phyloP scores from a whole-genome alignment of 2,113 vertebrate species.

The Lagopus leucura region DNA sequence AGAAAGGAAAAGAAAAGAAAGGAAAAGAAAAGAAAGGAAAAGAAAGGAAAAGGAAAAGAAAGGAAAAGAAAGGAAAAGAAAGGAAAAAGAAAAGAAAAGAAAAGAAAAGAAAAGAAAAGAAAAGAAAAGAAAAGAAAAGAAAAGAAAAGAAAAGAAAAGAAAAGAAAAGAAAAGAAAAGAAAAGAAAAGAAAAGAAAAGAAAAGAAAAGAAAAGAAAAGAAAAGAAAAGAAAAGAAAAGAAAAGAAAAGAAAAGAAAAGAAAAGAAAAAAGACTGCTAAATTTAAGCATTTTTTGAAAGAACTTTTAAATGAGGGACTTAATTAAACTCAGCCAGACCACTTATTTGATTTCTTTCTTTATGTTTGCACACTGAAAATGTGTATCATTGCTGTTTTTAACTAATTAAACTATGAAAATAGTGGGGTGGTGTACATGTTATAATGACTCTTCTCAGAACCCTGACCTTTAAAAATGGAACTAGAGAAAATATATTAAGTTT shows the following conservation, averaged over 20 bases:
- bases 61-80: no score
- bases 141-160: no score
- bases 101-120: no score
- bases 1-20: no score
- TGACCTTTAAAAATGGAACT: conserved; percentile 2
- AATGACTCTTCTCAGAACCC: background rate
- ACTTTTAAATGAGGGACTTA: background rate
- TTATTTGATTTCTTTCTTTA: background rate
- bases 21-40: no score
- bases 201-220: no score
- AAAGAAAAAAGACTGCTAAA: background rate
- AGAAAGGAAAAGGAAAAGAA: no score
- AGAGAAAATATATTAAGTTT: background rate
- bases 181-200: no score
- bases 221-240: no score
- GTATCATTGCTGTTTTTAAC: background rate
- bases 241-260: background rate
- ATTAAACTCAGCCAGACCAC: conserved; percentile 2
- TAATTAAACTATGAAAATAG: background rate
- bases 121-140: no score
- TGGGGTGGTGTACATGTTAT: background rate
- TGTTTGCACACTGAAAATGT: background rate
- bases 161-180: no score
- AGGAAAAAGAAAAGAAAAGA: no score
- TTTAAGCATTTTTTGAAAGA: background rate